Evolutionary conservation across 2,888 invertebrate species (phyloP).

Genomic region (Xylota segnis): DNA sequence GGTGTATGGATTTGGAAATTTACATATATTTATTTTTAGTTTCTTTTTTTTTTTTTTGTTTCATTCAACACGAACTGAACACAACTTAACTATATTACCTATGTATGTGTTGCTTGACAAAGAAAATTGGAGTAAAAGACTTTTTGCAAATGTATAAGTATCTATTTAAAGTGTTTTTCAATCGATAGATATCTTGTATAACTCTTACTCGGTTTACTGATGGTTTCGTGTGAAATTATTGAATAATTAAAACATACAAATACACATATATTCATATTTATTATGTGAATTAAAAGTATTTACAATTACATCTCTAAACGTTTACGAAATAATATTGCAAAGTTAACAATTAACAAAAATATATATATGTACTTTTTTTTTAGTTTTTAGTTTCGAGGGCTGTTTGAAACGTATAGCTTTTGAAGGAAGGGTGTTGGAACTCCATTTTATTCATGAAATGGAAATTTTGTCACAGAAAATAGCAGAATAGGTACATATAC

Average conservation of each 20-base stretch:
- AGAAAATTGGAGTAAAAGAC: conserved; percentile 46
- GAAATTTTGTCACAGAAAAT: too few relatives aligned
- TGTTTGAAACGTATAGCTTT: conserved; percentile 31
- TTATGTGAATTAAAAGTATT: conserved; percentile 64
- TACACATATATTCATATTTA: conserved; percentile 62
- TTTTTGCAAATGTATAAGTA: conserved; percentile 1
- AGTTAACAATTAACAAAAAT: conserved; percentile 70
- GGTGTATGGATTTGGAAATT: conserved; percentile 51
- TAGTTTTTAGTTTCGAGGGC: conserved; percentile 17
- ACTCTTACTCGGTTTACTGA: conserved; percentile 15
- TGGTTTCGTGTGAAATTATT: conserved; percentile 54
- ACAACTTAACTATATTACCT: conserved; percentile 29
- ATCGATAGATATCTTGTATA: conserved; percentile 27
- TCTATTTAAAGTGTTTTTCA: conserved; percentile 19
- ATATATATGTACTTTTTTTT: conserved; percentile 40
- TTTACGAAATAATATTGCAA: conserved; percentile 76
- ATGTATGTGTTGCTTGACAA: conserved; percentile 24
- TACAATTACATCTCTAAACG: conserved; percentile 68
- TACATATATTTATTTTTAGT: conserved; percentile 48
- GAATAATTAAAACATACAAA: conserved; percentile 65
- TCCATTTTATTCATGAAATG: too few relatives aligned
- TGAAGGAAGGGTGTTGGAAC: neutral
- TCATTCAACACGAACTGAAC: conserved; percentile 50
- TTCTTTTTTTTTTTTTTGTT: conserved; percentile 13
- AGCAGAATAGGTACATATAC: too few relatives aligned